phyloP scores from a whole-genome alignment of 2,888 invertebrate species.

The Chaetoderma sp. region DNA sequence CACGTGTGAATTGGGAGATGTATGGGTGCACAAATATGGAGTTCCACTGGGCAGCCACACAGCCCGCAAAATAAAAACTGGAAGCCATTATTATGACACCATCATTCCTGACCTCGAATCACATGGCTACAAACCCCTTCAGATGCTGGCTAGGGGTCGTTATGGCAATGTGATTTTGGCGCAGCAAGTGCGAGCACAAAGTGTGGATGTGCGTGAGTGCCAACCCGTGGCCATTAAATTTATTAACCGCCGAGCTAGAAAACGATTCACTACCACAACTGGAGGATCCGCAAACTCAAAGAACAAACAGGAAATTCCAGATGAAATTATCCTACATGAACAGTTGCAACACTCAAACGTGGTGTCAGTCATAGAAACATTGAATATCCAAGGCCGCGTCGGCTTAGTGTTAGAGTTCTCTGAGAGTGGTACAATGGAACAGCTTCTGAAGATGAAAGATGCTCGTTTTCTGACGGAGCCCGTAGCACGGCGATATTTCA shows the following conservation, averaged over 20 bases:
- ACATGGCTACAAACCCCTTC: conserved; percentile 56
- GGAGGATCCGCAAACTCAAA: conserved; percentile 31
- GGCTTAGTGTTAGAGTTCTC: conserved; percentile 60
- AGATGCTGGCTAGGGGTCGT: conserved; percentile 52
- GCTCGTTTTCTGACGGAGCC: conserved; percentile 54
- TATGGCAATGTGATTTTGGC: conserved; percentile 54
- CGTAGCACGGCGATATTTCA: conserved; percentile 54
- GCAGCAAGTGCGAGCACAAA: conserved; percentile 46
- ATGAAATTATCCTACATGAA: conserved; percentile 53
- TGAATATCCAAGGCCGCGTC: conserved; percentile 46
- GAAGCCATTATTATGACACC: conserved; percentile 53
- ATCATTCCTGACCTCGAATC: conserved; percentile 52
- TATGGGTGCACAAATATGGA: conserved; percentile 56
- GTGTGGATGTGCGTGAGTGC: conserved; percentile 45
- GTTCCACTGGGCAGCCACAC: conserved; percentile 51
- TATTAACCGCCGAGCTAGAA: conserved; percentile 34
- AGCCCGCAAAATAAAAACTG: conserved; percentile 46
- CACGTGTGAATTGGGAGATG: conserved; percentile 57
- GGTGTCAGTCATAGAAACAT: conserved; percentile 47
- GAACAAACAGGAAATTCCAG: conserved; percentile 44
- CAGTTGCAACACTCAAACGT: conserved; percentile 53
- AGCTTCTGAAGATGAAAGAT: conserved; percentile 49
- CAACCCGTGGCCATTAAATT: conserved; percentile 55
- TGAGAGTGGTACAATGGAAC: conserved; percentile 56
- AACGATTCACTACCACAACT: conserved; percentile 40